Evolutionary conservation across 2,797 vertebrate species (phyloP), one percentile per base, ranked within the genome.

Genomic region (Ctenopoma kingsleyae): DNA sequence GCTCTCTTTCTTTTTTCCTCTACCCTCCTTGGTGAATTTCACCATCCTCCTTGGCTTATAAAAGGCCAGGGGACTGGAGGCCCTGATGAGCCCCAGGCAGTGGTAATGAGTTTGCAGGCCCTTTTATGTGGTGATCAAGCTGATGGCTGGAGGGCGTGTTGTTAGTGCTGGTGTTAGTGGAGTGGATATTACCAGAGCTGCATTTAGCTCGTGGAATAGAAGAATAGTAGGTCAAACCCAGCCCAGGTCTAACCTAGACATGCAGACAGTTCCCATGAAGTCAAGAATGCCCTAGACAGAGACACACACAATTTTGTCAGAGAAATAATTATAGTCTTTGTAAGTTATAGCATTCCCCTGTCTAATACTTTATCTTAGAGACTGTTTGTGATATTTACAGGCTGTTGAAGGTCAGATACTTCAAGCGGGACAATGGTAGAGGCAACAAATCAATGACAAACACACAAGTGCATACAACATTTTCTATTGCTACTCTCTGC

Each of bases 111-210:
- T 84, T 92, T 23, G 78, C 73, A 66, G 68, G 63, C 72, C 52
- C 89, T 92, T 92, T 91, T 85, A 92, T 92, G 91, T 92, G 82
- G 70, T 87, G 88, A 90, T 91, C 79, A 87, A 86, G 84, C 69
- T 6, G 36, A 75, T 68, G 58, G 64, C 60, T 72, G 67, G 78
- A 78, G 77, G 83, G 74, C 52, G 47, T 78, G 77, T 81, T 86
- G 81, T 80, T 81, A 69, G 69, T 83, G 79, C 67, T 55, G 79
- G 79, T 57, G 63, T 71, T 67, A 72, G 59, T 78, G 70, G 74
- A 80, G 77, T 75, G 80, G 76, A 83, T 91, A 68, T 86, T 86
- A 74, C 77, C 83, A 74, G 59, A 53, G 36, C 22, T 58, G 64
- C 50, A 71, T 70, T 86, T 74, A 68, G 74, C 47, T 71, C 20